These are phyloP conservation scores for Trachelipus rathkii DNA, from an alignment of 1,140 invertebrate species.

Conservation along the genomic window DNA sequence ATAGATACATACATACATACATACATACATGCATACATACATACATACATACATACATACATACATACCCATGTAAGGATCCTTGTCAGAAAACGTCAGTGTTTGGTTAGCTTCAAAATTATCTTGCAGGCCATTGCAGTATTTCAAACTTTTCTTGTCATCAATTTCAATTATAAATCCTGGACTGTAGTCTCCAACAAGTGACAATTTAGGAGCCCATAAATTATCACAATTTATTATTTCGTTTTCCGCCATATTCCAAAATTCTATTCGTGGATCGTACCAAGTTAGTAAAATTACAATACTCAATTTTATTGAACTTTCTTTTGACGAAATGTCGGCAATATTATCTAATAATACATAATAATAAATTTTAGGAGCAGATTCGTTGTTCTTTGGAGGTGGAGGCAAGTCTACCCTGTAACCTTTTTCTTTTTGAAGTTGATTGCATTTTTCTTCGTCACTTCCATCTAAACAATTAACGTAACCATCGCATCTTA, in stretches of 20 bases:
- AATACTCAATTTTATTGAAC: neutral
- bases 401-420: neutral
- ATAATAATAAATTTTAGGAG: neutral
- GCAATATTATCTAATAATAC: neutral
- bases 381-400: neutral
- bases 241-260: neutral
- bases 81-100: no score
- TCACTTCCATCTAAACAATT: neutral
- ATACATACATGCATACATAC: no score
- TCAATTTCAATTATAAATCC: no score
- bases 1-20: no score
- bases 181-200: neutral
- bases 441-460: neutral
- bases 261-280: neutral
- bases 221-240: neutral
- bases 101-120: no score
- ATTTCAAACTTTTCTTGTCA: neutral
- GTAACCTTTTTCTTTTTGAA: neutral
- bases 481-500: neutral
- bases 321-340: neutral
- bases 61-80: no score
- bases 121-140: no score
- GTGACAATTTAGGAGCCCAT: neutral
- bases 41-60: no score
- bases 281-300: neutral